These are phyloP conservation scores for Siderastrea siderea DNA, from an alignment of 92 coral and sea anemone species.

Conservation along the genomic window DNA sequence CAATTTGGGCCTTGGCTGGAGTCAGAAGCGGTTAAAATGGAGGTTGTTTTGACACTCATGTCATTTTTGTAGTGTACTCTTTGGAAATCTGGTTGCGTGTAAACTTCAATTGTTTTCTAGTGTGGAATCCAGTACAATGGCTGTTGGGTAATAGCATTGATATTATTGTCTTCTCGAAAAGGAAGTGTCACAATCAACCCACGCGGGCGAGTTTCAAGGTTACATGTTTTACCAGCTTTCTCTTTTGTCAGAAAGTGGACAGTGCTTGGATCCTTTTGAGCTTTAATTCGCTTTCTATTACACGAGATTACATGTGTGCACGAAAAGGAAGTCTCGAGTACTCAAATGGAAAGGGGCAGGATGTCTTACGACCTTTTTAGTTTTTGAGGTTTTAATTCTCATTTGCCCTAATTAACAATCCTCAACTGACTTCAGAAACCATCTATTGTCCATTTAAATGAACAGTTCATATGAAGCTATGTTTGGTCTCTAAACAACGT, in stretches of 20 bases:
- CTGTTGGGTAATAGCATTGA: constrained; percentile 8
- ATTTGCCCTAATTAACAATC: neutral
- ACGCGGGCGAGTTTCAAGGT: constrained; percentile 17
- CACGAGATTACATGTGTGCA: neutral
- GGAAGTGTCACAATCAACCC: constrained; percentile 35
- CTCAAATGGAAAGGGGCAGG: too few species aligned
- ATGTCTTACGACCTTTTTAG: neutral
- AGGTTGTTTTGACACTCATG: neutral
- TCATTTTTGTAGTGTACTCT: neutral
- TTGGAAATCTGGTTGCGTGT: constrained; percentile 31
- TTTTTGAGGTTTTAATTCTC: neutral
- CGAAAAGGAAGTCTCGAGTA: neutral
- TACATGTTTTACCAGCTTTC: neutral
- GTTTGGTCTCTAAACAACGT: constrained; percentile 39
- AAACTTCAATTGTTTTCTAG: constrained; percentile 36
- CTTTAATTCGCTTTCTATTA: neutral
- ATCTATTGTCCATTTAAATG: neutral
- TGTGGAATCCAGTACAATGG: constrained; percentile 15
- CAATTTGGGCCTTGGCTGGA: too few species aligned
- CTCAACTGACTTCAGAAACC: neutral
- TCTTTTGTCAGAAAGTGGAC: constrained; percentile 24
- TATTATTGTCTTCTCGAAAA: constrained; percentile 12
- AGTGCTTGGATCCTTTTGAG: neutral
- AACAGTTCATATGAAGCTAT: neutral
- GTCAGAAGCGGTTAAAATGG: neutral